Conservation (phyloP, 2,888 invertebrate genomes). For the Ormyrus labotus region DNA sequence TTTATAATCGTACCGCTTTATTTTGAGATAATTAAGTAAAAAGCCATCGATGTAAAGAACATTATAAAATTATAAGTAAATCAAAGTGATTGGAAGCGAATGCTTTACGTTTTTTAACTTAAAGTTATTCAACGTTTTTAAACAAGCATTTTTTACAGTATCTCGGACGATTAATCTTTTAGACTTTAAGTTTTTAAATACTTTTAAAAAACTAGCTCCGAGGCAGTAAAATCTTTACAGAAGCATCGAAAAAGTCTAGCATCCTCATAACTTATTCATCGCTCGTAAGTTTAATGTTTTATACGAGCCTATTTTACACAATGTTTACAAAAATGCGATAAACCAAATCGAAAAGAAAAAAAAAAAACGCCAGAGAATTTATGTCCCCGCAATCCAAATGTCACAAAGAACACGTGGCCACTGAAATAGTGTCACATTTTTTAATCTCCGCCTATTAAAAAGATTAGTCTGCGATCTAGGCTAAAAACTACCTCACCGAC, state of each 20-base stretch:
- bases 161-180: too few species aligned
- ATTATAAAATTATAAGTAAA: not conserved
- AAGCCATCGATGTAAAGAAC: too few species aligned
- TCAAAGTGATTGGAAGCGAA: not conserved
- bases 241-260: not conserved
- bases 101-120: not conserved
- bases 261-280: not conserved
- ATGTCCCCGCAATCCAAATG: not conserved
- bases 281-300: not conserved
- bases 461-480: not conserved
- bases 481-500: not conserved
- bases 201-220: not conserved
- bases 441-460: slow-evolving; percentile 14
- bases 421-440: not conserved
- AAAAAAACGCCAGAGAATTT: too few species aligned
- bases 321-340: not conserved
- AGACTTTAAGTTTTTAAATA: not conserved
- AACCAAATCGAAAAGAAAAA: not conserved
- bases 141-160: too few species aligned
- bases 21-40: too few species aligned
- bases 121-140: not conserved
- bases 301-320: not conserved
- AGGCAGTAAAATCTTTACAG: too few species aligned
- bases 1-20: not conserved
- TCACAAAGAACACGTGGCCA: not conserved